Base-by-base conservation (phyloP, 1,140 invertebrate species). In the Mylabris phalerata region DNA sequence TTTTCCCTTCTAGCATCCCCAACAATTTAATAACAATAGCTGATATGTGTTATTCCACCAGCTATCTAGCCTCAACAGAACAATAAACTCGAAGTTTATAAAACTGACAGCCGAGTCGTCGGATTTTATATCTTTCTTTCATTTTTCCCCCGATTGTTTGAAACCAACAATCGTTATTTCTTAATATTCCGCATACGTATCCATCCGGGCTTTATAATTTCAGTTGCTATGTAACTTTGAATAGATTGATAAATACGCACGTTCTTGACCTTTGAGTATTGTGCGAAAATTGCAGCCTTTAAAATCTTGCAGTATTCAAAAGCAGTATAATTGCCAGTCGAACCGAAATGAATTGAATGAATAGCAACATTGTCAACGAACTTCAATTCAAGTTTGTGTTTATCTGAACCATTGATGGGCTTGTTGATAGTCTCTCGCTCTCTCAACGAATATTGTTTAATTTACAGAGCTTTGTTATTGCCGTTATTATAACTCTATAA, bases 381-480 rank as follows among this genome's bases (percentile, higher is more conserved):
- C 19, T 19, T 19, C 19, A 19, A 19, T 19, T 19, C 19, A 19
- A 19, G 19, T 19, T 19, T 19, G 19, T 1, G 26, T 54, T 54
- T 54, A 54, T 54, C 48, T 6, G 2, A 26, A 50, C 48, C 27
- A 5, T 13, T 26, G 51, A 54, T 54, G 26, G 51, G 51, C 51
- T 43, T 54, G 51, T 54, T 54, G 51, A 41, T 54, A 42, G 19
- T 19, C 19, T 19, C 19, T 19, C 19, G 19, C 19, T 19, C 19
- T 1, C 19, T 19, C 1, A 19, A 13, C 13, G 13, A 13, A 19
- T 19, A 19, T 19, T 19, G 19, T 19, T 45, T 54, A 54, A 54
- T 45, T 54, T 44, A 46, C 51, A 46, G 9, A 11, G 25, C 46
- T 43, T 10, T 44, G 50, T 43, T 52, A 52, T 13, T 41, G 39